A percentile compares a stretch with the other conserved stretches of the same genome.
These are phyloP conservation scores for Nematolebias whitei DNA, from an alignment of 2,113 vertebrate species.

Conservation along the genomic window DNA sequence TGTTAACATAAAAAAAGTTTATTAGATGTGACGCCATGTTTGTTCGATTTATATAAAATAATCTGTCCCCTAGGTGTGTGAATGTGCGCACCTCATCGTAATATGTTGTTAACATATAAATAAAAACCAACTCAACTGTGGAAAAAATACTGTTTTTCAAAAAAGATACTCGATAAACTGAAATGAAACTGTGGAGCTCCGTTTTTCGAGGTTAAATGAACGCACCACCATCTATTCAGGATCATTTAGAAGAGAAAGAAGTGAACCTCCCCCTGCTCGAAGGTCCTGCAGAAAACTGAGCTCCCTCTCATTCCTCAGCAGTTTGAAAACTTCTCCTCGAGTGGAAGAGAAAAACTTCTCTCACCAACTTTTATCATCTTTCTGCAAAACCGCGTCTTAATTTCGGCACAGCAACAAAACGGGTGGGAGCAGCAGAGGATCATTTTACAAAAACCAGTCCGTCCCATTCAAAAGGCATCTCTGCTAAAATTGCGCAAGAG, in stretches of 20 bases:
- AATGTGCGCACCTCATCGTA: not conserved
- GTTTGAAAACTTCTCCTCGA: not conserved
- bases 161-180: not conserved
- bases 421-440: not conserved
- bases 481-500: constrained; percentile 29
- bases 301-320: not conserved
- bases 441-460: constrained; percentile 4
- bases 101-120: not conserved
- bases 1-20: too few relatives aligned
- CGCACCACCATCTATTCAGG: constrained; percentile 9
- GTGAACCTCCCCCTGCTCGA: constrained; percentile 23
- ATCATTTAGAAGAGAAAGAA: not conserved
- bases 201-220: not conserved
- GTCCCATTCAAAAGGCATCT: not conserved
- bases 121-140: not conserved
- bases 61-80: too few relatives aligned
- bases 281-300: not conserved
- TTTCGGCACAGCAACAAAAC: not conserved
- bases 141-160: not conserved
- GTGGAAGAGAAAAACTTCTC: not conserved
- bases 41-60: too few relatives aligned
- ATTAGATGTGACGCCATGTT: too few relatives aligned
- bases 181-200: not conserved
- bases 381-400: not conserved
- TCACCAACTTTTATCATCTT: not conserved